A percentile compares a stretch with the other conserved stretches of the same genome.
Evolutionary conservation across 2,113 vertebrate species (phyloP).

Genomic region (Platichthys flesus): DNA sequence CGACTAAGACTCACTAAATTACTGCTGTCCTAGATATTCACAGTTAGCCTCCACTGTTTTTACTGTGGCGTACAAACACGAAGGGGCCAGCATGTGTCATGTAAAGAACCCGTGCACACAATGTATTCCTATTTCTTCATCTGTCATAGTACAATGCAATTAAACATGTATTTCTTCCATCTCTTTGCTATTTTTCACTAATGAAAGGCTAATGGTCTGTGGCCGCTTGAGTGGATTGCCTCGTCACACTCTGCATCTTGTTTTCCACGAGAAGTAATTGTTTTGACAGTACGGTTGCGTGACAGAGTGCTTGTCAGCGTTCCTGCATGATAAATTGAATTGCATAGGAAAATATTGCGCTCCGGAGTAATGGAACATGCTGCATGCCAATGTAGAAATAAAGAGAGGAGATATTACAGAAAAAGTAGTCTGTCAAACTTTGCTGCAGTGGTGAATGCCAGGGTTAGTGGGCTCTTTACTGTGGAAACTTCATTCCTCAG

Average conservation of each 20-base stretch:
- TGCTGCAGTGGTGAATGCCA: neutral
- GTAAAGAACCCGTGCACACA: neutral
- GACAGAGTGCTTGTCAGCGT: conserved; percentile 36
- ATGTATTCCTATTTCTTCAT: neutral
- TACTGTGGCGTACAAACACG: conserved; percentile 19
- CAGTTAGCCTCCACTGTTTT: conserved; percentile 25
- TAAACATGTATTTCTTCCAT: conserved; percentile 11
- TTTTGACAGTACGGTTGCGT: conserved; percentile 45
- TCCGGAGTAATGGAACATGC: neutral
- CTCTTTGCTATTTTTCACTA: conserved; percentile 5
- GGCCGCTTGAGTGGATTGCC: conserved; percentile 28
- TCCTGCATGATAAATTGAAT: conserved; percentile 31
- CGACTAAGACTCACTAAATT: conserved; percentile 55
- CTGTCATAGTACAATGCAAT: conserved; percentile 3
- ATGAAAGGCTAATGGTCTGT: conserved; percentile 43
- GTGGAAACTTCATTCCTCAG: neutral
- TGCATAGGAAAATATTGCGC: conserved; percentile 3
- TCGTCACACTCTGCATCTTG: conserved; percentile 28
- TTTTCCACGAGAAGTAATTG: conserved; percentile 43
- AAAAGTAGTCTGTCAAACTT: conserved; percentile 10
- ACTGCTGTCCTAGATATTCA: conserved; percentile 67
- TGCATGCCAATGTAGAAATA: conserved; percentile 23
- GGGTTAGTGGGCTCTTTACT: neutral
- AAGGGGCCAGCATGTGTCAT: conserved; percentile 6
- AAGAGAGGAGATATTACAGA: conserved; percentile 1